Base-by-base conservation (phyloP, 1,140 invertebrate genomes). In the Neodiprion virginianus region DNA sequence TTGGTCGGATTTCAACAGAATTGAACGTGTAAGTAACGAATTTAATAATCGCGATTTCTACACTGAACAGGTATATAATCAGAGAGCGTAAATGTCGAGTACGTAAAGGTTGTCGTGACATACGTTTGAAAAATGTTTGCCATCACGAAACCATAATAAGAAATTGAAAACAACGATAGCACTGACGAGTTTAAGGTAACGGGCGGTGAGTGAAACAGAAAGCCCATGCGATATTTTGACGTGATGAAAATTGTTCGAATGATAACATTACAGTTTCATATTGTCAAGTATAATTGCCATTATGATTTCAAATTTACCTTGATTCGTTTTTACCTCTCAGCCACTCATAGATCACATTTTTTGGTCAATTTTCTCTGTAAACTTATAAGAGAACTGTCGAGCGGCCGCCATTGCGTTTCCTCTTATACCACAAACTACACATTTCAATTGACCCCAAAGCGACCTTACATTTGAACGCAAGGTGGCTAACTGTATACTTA, bases 361-460 rank as follows among this genome's bases (percentile, higher is more conserved):
- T 82, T 65, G 23, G 8, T 72, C 67, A 73, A 76, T 82, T 82
- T 82, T 80, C 80, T 73, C 61, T 53, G 69, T 76, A 71, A 78
- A 74, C 67, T 77, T 53, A 69, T 47, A 67, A 67, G 61, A 74
- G n/a, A 61, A 74, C 74, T 74, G 75, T 79, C 65, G 79, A 73
- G 75, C 75, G 77, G 74, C 74, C 81, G 81, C 81, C 80, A 82
- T 82, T 82, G 80, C 77, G 68, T 79, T 79, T 80, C 77, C 8
- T 4, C 11, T 61, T 61, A 61, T 17, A 61, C 53, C 53, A 61
- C 53, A 8, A 61, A 61, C 53, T 61, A 61, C n/a, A 12, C 11
- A 4, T 61, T 61, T 12, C 53, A 61, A 61, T 61, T 61, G 53
- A 61, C 53, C 53, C 8, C 11, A 4, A 61, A 61, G n/a, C 53